Conservation (phyloP, 2,888 invertebrate genomes). For the Diadegma fenestrale region DNA sequence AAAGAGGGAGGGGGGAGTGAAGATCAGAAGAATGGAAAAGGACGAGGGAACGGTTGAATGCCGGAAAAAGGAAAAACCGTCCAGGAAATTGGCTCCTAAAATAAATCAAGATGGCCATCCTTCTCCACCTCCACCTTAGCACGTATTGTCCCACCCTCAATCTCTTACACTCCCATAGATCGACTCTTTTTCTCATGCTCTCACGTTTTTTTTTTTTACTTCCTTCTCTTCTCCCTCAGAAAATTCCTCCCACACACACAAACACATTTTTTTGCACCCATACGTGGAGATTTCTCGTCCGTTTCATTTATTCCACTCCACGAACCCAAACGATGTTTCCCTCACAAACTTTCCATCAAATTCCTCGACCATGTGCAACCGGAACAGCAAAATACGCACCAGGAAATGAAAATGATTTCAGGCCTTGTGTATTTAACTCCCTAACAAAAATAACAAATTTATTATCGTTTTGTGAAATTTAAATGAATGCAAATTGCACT, state of each 20-base stretch:
- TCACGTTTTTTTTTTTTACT: background rate
- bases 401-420: background rate
- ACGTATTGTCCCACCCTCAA: conserved; percentile 58
- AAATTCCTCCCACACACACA: conserved; percentile 1
- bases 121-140: conserved; percentile 64
- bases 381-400: background rate
- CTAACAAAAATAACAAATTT: no score
- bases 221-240: conserved; percentile 5
- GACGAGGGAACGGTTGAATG: conserved; percentile 56
- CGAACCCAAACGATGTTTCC: conserved; percentile 36
- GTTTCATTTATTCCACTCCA: conserved; percentile 61
- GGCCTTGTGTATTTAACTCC: background rate
- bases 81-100: conserved; percentile 74
- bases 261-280: background rate
- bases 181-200: conserved; percentile 35
- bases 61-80: conserved; percentile 70
- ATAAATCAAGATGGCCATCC: conserved; percentile 74
- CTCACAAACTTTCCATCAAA: conserved; percentile 42
- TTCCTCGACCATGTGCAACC: conserved; percentile 34
- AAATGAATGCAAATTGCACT: no score
- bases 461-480: no score
- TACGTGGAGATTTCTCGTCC: conserved; percentile 44
- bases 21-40: conserved; percentile 14
- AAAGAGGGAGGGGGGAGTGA: background rate
- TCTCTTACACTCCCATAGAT: conserved; percentile 44